Conservation (phyloP, 2,113 vertebrate genomes). For the Cebus imitator region DNA sequence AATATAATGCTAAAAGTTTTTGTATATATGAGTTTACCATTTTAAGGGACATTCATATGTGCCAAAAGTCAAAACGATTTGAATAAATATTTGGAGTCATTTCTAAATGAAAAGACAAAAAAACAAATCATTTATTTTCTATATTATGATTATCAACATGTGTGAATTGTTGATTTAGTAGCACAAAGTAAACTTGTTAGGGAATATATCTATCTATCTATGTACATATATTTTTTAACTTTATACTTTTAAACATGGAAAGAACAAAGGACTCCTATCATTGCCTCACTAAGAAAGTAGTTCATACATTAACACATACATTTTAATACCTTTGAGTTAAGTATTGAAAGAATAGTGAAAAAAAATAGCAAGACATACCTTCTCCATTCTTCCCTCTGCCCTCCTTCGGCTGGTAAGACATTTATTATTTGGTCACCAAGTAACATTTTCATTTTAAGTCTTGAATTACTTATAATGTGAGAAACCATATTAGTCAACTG, state of each 20-base stretch:
- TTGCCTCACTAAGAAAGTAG: not conserved
- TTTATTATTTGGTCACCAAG: not conserved
- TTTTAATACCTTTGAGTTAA: not conserved
- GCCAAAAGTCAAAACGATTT: not conserved
- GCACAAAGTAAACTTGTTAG: not conserved
- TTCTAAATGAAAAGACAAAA: conserved; percentile 5
- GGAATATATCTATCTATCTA: not conserved
- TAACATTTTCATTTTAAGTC: not conserved
- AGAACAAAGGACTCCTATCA: not conserved
- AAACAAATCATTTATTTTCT: not conserved
- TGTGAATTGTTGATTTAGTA: not conserved
- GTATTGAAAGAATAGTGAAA: not conserved
- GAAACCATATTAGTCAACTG: not conserved
- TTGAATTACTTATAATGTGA: not conserved
- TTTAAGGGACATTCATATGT: not conserved
- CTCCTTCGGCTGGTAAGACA: not conserved
- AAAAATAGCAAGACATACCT: not conserved
- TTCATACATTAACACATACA: not conserved
- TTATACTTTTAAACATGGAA: not conserved
- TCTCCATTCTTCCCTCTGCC: no score
- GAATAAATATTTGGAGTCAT: not conserved
- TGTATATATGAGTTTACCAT: not conserved
- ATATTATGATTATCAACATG: not conserved
- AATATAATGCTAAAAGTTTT: not conserved
- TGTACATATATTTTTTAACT: not conserved